A percentile compares a stretch with the other conserved stretches of the same genome.
Evolutionary conservation across 2,888 invertebrate species (phyloP).

Genomic region (Melanostoma mellinum): DNA sequence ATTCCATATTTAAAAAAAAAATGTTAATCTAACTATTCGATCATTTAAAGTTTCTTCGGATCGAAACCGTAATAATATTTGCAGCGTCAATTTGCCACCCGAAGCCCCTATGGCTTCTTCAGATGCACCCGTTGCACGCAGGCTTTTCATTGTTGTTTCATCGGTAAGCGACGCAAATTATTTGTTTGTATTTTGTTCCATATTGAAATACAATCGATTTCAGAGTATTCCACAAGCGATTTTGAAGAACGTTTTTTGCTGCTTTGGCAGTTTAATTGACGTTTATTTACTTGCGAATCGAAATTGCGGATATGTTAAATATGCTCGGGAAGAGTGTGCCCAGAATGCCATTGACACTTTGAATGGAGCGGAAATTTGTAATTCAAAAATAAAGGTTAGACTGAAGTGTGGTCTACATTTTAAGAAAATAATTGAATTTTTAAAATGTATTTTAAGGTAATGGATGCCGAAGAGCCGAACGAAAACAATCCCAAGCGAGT

Average conservation of each 20-base stretch:
- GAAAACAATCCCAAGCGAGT: not conserved
- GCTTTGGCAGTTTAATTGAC: constrained; percentile 95
- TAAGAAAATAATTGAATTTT: not conserved
- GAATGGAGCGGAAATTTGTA: constrained; percentile 94
- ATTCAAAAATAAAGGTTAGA: constrained; percentile 86
- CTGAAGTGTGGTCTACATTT: not conserved
- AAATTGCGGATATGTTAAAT: constrained; percentile 96
- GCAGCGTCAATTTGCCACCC: constrained; percentile 88
- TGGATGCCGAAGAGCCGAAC: constrained; percentile 90
- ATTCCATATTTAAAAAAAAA: not conserved
- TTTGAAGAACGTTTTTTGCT: constrained; percentile 93
- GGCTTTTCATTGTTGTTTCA: constrained; percentile 85
- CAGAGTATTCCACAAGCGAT: constrained; percentile 89
- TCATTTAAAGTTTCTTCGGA: constrained; percentile 70
- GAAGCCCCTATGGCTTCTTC: constrained; percentile 85
- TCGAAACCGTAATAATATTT: constrained; percentile 82
- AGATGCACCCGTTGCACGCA: constrained; percentile 86
- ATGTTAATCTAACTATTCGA: not conserved
- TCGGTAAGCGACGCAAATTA: constrained; percentile 75
- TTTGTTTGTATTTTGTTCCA: not conserved
- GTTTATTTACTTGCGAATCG: constrained; percentile 94
- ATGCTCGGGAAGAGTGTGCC: constrained; percentile 89
- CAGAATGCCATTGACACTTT: constrained; percentile 83
- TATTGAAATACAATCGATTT: constrained; percentile 78
- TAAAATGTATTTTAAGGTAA: constrained; percentile 85